phyloP scores from a whole-genome alignment of 2,113 vertebrate genomes.

The Puffinus mauretanicus region DNA sequence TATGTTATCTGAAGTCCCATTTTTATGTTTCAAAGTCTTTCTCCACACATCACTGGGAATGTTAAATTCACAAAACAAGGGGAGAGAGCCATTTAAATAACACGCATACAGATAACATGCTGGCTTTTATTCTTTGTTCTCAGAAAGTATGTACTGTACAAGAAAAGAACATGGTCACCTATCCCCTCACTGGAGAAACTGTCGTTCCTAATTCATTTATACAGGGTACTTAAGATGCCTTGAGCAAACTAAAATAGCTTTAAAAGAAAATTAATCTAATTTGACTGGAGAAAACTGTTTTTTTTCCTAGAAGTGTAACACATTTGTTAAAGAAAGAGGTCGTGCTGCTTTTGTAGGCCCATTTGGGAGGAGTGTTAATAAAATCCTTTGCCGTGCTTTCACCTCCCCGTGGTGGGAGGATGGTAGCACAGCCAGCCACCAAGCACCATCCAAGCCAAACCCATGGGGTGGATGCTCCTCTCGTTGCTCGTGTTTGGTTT shows the following conservation, averaged over 20 bases:
- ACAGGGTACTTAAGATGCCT: constrained; percentile 42
- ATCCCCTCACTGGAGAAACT: constrained; percentile 49
- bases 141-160: constrained; percentile 16
- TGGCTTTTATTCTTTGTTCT: constrained; percentile 64
- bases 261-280: constrained; percentile 60
- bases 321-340: constrained; percentile 22
- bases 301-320: constrained; percentile 25
- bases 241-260: constrained; percentile 49
- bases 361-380: not conserved
- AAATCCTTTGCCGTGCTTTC: not conserved
- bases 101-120: constrained; percentile 51
- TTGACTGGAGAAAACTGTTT: constrained; percentile 21
- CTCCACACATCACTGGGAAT: constrained; percentile 40
- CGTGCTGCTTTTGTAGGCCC: not conserved
- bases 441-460: not conserved
- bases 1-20: constrained; percentile 55
- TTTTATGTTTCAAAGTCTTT: constrained; percentile 56
- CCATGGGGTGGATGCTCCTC: not conserved
- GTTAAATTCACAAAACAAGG: constrained; percentile 33
- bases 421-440: not conserved
- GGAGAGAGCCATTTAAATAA: constrained; percentile 45
- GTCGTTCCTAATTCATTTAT: constrained; percentile 64
- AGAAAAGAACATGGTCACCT: constrained; percentile 60
- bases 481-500: fast-evolving
- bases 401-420: not conserved